Evolutionary conservation across 2,797 vertebrate species (phyloP).

Genomic region (Gobionotothen gibberifrons): DNA sequence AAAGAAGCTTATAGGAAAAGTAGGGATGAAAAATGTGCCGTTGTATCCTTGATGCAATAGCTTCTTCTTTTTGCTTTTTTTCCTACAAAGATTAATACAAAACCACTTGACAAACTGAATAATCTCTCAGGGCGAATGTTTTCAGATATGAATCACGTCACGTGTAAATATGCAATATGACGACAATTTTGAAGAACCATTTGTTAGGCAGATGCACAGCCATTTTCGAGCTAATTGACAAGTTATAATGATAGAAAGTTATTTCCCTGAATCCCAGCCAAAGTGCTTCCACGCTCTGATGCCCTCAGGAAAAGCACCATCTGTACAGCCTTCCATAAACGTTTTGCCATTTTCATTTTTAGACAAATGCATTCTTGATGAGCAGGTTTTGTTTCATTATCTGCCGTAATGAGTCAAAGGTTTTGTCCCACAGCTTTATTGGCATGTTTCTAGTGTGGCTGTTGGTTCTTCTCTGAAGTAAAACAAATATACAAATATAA

Average conservation of each 20-base stretch:
- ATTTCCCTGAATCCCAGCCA: conserved; percentile 68
- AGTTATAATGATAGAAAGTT: conserved; percentile 60
- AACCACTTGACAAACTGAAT: conserved; percentile 20
- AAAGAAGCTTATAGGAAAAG: conserved; percentile 31
- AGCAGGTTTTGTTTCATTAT: conserved; percentile 73
- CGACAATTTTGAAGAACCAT: conserved; percentile 39
- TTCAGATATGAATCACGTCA: background rate
- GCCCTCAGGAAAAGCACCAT: conserved; percentile 73
- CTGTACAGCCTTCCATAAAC: conserved; percentile 63
- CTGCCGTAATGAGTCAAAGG: conserved; percentile 64
- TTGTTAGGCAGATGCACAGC: conserved; percentile 50
- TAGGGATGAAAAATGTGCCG: conserved; percentile 13
- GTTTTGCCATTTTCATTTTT: conserved; percentile 60
- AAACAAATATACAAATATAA: conserved; percentile 41
- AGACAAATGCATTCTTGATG: conserved; percentile 63
- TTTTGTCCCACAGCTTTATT: conserved; percentile 55
- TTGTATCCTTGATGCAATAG: conserved; percentile 22
- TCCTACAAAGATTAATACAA: conserved; percentile 8
- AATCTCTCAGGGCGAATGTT: conserved; percentile 1
- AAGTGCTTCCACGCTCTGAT: conserved; percentile 60
- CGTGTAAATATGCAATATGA: conserved; percentile 15
- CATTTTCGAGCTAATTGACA: conserved; percentile 59
- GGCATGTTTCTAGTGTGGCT: conserved; percentile 39
- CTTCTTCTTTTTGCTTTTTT: background rate
- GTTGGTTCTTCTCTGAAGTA: conserved; percentile 31